These are phyloP conservation scores for Peromyscus eremicus DNA, from an alignment of 2,797 vertebrate species.

Conservation along the genomic window DNA sequence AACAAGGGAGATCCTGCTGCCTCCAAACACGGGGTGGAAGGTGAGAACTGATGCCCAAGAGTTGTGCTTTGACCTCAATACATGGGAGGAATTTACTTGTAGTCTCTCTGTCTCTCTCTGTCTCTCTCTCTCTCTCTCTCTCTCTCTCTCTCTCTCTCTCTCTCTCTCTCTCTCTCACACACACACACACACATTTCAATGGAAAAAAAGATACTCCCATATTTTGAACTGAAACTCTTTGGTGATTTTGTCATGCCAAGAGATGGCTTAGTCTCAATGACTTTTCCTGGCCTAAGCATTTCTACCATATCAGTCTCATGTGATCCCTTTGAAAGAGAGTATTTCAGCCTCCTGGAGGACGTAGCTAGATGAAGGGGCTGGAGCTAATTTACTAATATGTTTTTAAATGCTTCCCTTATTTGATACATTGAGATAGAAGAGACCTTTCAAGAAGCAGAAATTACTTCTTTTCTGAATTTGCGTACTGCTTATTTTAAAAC, in stretches of 20 bases:
- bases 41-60: not conserved
- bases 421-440: not conserved
- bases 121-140: no score
- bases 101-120: no score
- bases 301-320: not conserved
- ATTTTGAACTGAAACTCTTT: constrained; percentile 45
- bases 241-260: not conserved
- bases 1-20: not conserved
- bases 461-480: constrained; percentile 49
- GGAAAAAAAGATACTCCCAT: not conserved
- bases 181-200: not conserved
- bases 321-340: not conserved
- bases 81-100: not conserved
- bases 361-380: not conserved
- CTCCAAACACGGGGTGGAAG: not conserved
- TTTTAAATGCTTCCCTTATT: constrained; percentile 14
- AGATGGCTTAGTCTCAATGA: not conserved
- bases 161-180: not conserved
- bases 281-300: not conserved
- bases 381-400: constrained; percentile 25
- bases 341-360: not conserved
- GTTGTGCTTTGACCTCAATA: not conserved
- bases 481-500: constrained; percentile 47
- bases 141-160: no score
- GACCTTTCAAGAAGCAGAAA: constrained; percentile 27